Evolutionary conservation across 2,113 vertebrate genomes (phyloP).

Genomic region (Elephas maximus): DNA sequence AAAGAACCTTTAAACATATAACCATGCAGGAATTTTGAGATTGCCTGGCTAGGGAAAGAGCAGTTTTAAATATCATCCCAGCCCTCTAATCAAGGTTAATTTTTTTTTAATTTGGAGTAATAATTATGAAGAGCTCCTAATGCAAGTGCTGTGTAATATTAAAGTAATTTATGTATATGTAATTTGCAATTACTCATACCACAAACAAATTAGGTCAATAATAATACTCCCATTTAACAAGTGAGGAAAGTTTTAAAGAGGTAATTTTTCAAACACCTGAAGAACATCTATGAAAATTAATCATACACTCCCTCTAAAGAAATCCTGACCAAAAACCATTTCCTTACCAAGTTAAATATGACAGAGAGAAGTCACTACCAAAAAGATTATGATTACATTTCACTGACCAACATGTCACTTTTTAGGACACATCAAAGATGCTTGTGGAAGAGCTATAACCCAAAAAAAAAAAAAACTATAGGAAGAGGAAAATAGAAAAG

Average conservation of each 20-base stretch:
- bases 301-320: not conserved
- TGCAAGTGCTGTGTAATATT: not conserved
- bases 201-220: not conserved
- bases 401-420: not conserved
- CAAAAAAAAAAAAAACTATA: too few relatives aligned
- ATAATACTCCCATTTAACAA: not conserved
- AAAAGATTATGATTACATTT: not conserved
- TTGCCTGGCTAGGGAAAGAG: not conserved
- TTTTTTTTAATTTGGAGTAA: not conserved
- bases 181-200: not conserved
- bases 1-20: not conserved
- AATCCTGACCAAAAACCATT: not conserved
- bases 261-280: not conserved
- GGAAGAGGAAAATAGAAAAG: not conserved
- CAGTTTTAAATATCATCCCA: not conserved
- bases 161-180: not conserved
- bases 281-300: constrained; percentile 29
- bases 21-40: not conserved
- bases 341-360: not conserved
- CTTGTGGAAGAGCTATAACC: not conserved
- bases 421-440: not conserved
- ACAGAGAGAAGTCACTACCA: not conserved
- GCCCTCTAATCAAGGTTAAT: not conserved
- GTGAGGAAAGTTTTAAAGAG: not conserved
- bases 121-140: not conserved